A percentile compares a stretch with the other conserved stretches of the same genome.
Conservation (phyloP, 2,888 invertebrate genomes). For the Drosophila parthenogenetica region DNA sequence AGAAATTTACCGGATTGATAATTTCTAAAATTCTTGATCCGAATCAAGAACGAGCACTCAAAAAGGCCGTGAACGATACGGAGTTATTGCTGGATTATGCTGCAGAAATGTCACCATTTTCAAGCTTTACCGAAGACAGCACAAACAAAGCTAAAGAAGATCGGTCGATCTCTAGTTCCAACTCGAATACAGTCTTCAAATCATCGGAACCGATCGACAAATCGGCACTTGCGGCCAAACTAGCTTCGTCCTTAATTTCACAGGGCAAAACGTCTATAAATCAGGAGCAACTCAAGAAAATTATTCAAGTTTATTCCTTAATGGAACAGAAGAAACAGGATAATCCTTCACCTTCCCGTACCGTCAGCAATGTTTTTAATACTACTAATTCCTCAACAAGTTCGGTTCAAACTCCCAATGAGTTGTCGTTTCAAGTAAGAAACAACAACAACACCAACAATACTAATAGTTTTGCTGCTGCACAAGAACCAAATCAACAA, state of each 20-base stretch:
- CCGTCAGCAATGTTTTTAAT: background rate
- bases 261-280: slow-evolving; percentile 94
- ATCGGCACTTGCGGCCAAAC: slow-evolving; percentile 89
- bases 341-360: slow-evolving; percentile 12
- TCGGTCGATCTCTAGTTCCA: background rate
- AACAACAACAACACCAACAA: background rate
- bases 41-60: slow-evolving; percentile 88
- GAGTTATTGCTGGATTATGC: slow-evolving; percentile 87
- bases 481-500: background rate
- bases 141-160: background rate
- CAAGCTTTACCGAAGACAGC: background rate
- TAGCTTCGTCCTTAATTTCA: slow-evolving; percentile 90
- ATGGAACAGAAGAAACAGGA: slow-evolving; percentile 80
- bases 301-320: slow-evolving; percentile 89
- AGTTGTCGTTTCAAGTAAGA: background rate
- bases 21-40: slow-evolving; percentile 88
- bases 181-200: slow-evolving; percentile 7
- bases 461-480: too few relatives aligned
- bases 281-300: slow-evolving; percentile 90
- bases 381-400: background rate
- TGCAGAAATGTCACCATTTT: slow-evolving; percentile 49
- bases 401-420: background rate
- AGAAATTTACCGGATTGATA: slow-evolving; percentile 86
- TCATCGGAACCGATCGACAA: slow-evolving; percentile 76
- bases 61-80: slow-evolving; percentile 89